Evolutionary conservation across 2,797 vertebrate species (phyloP).

Genomic region (Argyrosomus regius): DNA sequence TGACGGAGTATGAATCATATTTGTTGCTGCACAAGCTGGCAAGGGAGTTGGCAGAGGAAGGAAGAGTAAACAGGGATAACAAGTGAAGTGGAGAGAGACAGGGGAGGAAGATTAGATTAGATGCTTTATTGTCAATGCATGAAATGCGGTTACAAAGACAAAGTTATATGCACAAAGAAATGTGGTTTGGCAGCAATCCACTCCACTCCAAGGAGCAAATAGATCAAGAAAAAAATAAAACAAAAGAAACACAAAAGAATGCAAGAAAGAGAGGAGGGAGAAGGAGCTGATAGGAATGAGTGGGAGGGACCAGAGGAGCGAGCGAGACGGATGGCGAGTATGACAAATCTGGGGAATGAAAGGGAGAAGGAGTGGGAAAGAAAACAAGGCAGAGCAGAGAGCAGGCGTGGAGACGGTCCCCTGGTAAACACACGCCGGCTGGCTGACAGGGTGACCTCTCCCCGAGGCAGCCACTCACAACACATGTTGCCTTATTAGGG

Average conservation of each 20-base stretch:
- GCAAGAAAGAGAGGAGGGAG: background rate
- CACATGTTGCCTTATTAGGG: conserved; percentile 84
- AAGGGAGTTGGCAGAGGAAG: background rate
- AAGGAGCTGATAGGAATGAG: conserved; percentile 5
- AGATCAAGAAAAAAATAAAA: background rate
- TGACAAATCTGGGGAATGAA: conserved; percentile 41
- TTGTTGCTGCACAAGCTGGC: conserved; percentile 12
- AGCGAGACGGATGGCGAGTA: background rate
- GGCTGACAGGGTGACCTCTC: conserved; percentile 68
- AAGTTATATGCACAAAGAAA: too few species aligned
- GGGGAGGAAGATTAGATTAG: too few species aligned
- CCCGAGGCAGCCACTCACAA: conserved; percentile 82
- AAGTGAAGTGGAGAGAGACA: background rate
- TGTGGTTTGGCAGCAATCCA: too few species aligned
- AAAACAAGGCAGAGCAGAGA: conserved; percentile 54
- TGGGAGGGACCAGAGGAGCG: background rate
- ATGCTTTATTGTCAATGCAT: too few species aligned
- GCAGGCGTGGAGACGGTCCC: conserved; percentile 47
- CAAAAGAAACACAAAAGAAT: background rate
- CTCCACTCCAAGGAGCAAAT: background rate
- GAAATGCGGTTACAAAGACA: too few species aligned
- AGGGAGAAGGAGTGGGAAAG: conserved; percentile 35
- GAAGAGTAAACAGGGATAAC: background rate
- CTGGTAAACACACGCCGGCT: conserved; percentile 68
- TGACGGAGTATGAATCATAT: conserved; percentile 4